A percentile compares a stretch with the other conserved stretches of the same genome.
Conservation (phyloP, 2,113 vertebrate genomes). For the Galbula dea region DNA sequence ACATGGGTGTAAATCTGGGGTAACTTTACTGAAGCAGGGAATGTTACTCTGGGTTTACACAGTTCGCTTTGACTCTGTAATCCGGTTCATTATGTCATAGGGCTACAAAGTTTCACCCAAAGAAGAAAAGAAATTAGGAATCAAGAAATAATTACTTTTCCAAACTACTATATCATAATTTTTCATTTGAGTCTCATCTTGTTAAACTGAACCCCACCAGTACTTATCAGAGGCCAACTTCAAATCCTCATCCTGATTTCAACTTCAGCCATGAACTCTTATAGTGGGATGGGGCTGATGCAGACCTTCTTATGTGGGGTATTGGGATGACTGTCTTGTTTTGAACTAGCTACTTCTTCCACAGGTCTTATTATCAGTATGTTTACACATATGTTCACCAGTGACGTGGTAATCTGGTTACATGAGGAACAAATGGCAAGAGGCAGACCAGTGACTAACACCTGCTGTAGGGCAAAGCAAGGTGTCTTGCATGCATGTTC, state of each 20-base stretch:
- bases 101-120: neutral
- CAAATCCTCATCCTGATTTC: neutral
- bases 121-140: neutral
- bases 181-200: neutral
- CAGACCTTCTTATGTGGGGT: neutral
- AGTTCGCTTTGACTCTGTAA: neutral
- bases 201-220: neutral
- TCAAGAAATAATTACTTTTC: neutral
- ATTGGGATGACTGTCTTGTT: neutral
- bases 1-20: neutral
- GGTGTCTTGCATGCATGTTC: conserved; percentile 28
- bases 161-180: neutral
- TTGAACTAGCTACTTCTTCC: neutral
- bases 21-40: neutral
- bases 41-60: fast-evolving
- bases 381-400: neutral
- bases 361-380: neutral
- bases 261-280: neutral
- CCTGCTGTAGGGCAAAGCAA: conserved; percentile 47
- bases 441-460: neutral
- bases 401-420: conserved; percentile 36
- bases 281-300: neutral
- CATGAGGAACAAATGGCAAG: conserved; percentile 35
- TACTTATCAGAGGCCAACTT: neutral
- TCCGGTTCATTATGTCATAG: neutral